phyloP scores from a whole-genome alignment of 92 coral and sea anemone genomes.

The Chrysogorgia sp. region DNA sequence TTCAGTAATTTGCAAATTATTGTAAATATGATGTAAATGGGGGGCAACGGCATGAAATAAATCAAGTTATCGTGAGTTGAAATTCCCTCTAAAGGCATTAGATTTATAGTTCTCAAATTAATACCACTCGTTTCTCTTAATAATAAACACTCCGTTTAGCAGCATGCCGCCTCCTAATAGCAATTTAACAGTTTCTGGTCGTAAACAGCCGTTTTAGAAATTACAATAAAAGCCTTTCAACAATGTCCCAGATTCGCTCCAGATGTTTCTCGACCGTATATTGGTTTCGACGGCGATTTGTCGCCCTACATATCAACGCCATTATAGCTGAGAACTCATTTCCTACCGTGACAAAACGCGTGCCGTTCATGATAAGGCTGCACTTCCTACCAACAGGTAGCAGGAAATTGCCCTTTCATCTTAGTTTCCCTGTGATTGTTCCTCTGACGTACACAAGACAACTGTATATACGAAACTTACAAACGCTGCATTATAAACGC shows the following conservation, averaged over 20 bases:
- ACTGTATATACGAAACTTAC: no score
- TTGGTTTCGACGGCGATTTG: neutral
- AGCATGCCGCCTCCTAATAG: neutral
- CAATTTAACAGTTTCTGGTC: neutral
- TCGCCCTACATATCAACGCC: neutral
- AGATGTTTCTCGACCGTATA: no score
- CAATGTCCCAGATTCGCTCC: neutral
- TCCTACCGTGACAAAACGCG: neutral
- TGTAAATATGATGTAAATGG: no score
- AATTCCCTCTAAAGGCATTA: no score
- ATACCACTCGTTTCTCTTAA: neutral
- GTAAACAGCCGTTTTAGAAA: conserved; percentile 1
- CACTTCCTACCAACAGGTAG: neutral
- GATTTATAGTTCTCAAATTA: no score
- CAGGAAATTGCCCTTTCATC: neutral
- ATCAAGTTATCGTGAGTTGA: no score
- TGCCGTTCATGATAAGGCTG: neutral
- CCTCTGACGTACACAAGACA: no score
- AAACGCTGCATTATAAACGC: no score
- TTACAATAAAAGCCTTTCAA: neutral
- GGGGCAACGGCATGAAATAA: no score
- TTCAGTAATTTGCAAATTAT: no score
- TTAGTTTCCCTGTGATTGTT: neutral
- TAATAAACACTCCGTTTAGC: neutral
- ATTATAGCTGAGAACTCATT: neutral